Percentiles rank a stretch among this genome's conserved stretches.
These are phyloP conservation scores for Andrena bicolor DNA, from an alignment of 2,888 invertebrate genomes.

Conservation along the genomic window DNA sequence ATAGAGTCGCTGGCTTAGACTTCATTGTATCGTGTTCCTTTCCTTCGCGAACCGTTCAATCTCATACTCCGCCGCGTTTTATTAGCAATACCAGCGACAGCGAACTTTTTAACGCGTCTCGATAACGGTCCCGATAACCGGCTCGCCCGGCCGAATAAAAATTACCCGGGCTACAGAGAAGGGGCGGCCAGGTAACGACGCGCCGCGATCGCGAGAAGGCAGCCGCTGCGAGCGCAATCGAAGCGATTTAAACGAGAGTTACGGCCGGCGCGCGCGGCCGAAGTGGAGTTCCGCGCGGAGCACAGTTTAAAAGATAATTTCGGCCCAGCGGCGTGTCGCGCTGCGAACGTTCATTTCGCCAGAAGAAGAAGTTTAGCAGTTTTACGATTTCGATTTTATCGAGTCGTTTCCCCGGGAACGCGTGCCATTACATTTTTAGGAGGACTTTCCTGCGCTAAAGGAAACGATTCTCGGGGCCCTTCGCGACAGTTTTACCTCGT, in stretches of 20 bases:
- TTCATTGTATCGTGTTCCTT: neutral
- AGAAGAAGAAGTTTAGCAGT: constrained; percentile 40
- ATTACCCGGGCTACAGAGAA: constrained; percentile 21
- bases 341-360: constrained; percentile 33
- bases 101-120: constrained; percentile 44
- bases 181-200: constrained; percentile 27
- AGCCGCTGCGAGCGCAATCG: constrained; percentile 23
- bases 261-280: constrained; percentile 7
- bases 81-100: constrained; percentile 13
- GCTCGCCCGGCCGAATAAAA: constrained; percentile 32
- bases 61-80: constrained; percentile 13
- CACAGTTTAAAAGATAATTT: constrained; percentile 56
- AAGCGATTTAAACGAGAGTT: constrained; percentile 42
- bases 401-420: constrained; percentile 24
- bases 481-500: constrained; percentile 24
- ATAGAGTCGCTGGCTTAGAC: neutral
- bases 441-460: constrained; percentile 41
- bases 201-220: constrained; percentile 22
- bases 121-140: constrained; percentile 62
- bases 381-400: constrained; percentile 62
- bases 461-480: constrained; percentile 15
- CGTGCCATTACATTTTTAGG: constrained; percentile 42
- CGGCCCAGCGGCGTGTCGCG: constrained; percentile 14
- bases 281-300: constrained; percentile 38
- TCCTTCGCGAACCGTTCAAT: neutral